Evolutionary conservation across 2,888 invertebrate species (phyloP), one percentile per base, ranked within the genome.

Genomic region (Nymphalis urticae): DNA sequence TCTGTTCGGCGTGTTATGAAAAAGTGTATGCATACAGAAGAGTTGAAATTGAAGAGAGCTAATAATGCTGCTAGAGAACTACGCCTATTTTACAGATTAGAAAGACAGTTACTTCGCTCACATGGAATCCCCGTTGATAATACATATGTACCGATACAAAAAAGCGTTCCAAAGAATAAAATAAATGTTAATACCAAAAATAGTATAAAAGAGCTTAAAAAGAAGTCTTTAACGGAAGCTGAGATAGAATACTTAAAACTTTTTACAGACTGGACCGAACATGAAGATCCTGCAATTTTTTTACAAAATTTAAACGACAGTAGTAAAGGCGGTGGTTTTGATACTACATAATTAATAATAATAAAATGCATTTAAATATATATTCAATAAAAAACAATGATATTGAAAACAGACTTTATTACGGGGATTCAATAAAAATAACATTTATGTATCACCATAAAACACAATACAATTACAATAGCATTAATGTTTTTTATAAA

Each of bases 31-130:
- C 82, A 85, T 17, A 88, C 89, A 64, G 94, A 95, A 77, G 86
- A 88, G 51, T 85, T 80, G 64, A 89, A 91, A 66, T 88, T 93
- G 81, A 91, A 85, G 70, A 88, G 87, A 67, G 95, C 95, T 0
- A 88, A 93, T 66, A 84, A 89, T 27, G 95, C 95, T 4, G 90
- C 93, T 2, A 91, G 86, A 66, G 94, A 95, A 82, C 88, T 95
- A 62, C 81, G 88, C 42, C 85, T 91, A 62, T 92, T 94, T 73
- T 84, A 92, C 66, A 83, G 88, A 50, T 77, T 94, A 50, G 90
- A 93, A 72, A 82, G 82, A 58, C 83, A 87, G 56, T 80, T 95
- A 72, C 83, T 89, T 42, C 85, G 85, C 67, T 89, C 93, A 6
- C 76, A 87, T 85, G 77, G 89, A 79, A 73, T 89, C 78, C 21